Conservation (phyloP, 1,140 invertebrate genomes). For the Tetramorium alpestre region DNA sequence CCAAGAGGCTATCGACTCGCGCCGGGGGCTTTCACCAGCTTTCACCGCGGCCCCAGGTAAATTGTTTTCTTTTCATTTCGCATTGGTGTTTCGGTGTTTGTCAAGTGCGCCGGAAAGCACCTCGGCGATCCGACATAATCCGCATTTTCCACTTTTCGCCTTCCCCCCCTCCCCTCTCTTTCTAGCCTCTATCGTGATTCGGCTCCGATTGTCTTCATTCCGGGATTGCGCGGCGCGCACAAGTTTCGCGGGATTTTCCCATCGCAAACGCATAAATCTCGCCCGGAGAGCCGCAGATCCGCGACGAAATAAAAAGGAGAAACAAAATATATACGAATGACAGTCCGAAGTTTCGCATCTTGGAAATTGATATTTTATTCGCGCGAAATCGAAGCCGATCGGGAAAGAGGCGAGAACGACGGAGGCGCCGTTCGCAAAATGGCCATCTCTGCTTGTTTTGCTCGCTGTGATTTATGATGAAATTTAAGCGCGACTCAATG, state of each 20-base stretch:
- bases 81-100: not conserved
- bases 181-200: not conserved
- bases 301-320: not conserved
- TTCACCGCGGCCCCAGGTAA: slow-evolving; percentile 31
- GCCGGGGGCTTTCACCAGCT: slow-evolving; percentile 1
- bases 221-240: not conserved
- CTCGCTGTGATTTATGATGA: not conserved
- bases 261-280: not conserved
- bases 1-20: slow-evolving; percentile 3
- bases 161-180: not conserved
- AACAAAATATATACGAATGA: slow-evolving; percentile 1
- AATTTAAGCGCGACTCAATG: slow-evolving; percentile 1
- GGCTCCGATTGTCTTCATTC: not conserved
- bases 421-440: not conserved
- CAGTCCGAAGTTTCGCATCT: not conserved
- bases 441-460: not conserved
- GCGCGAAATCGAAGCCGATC: not conserved
- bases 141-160: not conserved
- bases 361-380: not conserved
- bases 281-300: not conserved
- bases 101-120: not conserved
- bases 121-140: slow-evolving; percentile 9
- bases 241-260: not conserved
- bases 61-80: slow-evolving; percentile 49
- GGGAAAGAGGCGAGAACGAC: too few relatives aligned